phyloP scores from a whole-genome alignment of 2,888 invertebrate species.

The Aleiodes leptofemur region DNA sequence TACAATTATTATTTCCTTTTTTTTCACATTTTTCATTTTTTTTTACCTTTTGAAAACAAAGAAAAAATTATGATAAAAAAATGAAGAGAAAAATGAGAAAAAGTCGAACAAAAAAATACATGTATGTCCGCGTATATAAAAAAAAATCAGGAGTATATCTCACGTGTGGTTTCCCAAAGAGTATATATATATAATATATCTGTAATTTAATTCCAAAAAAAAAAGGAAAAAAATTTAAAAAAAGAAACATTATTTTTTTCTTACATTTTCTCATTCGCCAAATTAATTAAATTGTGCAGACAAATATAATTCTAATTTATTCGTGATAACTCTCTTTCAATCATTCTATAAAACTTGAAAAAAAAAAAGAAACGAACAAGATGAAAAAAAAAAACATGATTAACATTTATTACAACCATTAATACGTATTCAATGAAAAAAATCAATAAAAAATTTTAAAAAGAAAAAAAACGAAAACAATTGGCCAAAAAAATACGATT shows the following conservation, averaged over 20 bases:
- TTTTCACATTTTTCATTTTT: too few species aligned
- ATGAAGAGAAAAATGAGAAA: constrained; percentile 15
- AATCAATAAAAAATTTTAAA: constrained; percentile 15
- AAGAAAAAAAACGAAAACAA: constrained; percentile 25
- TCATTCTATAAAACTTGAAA: constrained; percentile 22
- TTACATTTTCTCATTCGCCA: constrained; percentile 44
- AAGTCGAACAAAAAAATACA: constrained; percentile 46
- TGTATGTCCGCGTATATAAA: constrained; percentile 66
- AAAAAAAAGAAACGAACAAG: constrained; percentile 4
- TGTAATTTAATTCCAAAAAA: background rate
- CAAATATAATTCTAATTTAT: constrained; percentile 36
- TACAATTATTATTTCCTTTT: constrained; percentile 36
- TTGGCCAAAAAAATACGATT: background rate
- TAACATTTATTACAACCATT: constrained; percentile 36
- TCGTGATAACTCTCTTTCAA: constrained; percentile 28
- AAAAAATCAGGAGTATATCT: constrained; percentile 60
- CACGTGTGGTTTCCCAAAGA: constrained; percentile 64
- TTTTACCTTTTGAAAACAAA: constrained; percentile 17
- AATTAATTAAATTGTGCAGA: constrained; percentile 47
- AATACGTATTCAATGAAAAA: constrained; percentile 23
- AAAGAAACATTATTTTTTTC: constrained; percentile 25
- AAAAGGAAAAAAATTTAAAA: background rate
- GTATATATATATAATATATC: constrained; percentile 52
- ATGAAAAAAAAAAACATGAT: constrained; percentile 18
- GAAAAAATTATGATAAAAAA: constrained; percentile 25